These are phyloP conservation scores for Agrochola lychnidis DNA, from an alignment of 2,888 invertebrate genomes.

Conservation along the genomic window DNA sequence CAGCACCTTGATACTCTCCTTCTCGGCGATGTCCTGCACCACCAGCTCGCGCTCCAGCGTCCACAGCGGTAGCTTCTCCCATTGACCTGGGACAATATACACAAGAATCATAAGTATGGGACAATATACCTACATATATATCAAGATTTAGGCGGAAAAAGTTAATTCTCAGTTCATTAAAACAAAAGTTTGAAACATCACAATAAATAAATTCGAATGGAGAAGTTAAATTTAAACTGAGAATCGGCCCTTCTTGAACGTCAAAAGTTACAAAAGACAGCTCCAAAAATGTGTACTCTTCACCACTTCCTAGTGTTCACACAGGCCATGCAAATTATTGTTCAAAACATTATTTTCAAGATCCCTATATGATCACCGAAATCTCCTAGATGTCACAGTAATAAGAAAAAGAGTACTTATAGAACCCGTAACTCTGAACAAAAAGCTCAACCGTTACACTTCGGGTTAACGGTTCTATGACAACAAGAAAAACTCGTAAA, in stretches of 20 bases:
- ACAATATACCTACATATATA: not conserved
- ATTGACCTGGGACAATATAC: slow-evolving; percentile 91
- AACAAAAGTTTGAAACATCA: too few relatives aligned
- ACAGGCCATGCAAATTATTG: not conserved
- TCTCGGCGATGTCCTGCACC: slow-evolving; percentile 96
- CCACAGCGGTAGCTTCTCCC: slow-evolving; percentile 97
- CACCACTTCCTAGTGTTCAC: not conserved
- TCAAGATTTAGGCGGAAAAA: too few relatives aligned
- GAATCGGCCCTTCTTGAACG: too few relatives aligned
- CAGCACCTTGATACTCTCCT: slow-evolving; percentile 97
- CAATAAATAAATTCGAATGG: too few relatives aligned
- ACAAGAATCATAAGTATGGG: slow-evolving; percentile 15
- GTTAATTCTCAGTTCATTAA: too few relatives aligned
- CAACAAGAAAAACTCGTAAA: slow-evolving; percentile 22
- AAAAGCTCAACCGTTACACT: slow-evolving; percentile 36
- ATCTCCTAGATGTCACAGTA: not conserved
- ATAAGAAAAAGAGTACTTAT: slow-evolving; percentile 3
- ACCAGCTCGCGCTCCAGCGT: slow-evolving; percentile 97
- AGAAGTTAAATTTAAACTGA: too few relatives aligned
- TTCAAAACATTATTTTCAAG: not conserved
- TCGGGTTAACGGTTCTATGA: slow-evolving; percentile 42
- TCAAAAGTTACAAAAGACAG: not conserved
- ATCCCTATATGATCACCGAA: not conserved
- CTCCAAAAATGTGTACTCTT: not conserved
- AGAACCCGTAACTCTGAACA: not conserved